phyloP scores from a whole-genome alignment of 2,113 vertebrate genomes.

The Channa maculata region DNA sequence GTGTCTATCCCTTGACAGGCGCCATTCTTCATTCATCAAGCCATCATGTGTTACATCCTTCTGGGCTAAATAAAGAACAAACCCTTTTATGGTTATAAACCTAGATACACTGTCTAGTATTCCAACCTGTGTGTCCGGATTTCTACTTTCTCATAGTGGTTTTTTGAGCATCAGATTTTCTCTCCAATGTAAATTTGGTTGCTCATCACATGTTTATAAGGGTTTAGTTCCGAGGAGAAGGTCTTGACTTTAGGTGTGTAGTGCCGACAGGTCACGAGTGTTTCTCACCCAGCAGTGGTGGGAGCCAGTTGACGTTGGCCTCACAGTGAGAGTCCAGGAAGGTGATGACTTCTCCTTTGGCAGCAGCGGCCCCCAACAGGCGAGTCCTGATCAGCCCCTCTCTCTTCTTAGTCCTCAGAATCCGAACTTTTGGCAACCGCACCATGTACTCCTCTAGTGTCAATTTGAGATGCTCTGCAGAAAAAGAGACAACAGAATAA shows the following conservation, averaged over 20 bases:
- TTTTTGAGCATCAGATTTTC: no score
- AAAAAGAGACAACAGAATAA: neutral
- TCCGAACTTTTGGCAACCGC: conserved; percentile 89
- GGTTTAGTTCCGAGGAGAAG: neutral
- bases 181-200: no score
- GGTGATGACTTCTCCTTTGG: conserved; percentile 93
- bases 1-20: no score
- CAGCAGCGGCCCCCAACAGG: conserved; percentile 90
- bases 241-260: neutral
- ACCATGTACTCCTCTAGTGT: conserved; percentile 93
- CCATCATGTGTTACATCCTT: no score
- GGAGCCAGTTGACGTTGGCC: conserved; percentile 97
- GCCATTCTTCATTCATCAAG: no score
- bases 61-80: no score
- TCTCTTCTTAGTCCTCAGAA: conserved; percentile 93
- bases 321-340: conserved; percentile 98
- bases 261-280: neutral
- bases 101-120: no score
- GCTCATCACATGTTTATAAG: neutral
- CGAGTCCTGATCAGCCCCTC: conserved; percentile 96
- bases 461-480: conserved; percentile 89
- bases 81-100: no score
- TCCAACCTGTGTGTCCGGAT: no score
- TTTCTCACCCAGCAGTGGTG: conserved; percentile 89
- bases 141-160: no score